phyloP scores from a whole-genome alignment of 1,140 invertebrate species.

The Eriosoma lanigerum region DNA sequence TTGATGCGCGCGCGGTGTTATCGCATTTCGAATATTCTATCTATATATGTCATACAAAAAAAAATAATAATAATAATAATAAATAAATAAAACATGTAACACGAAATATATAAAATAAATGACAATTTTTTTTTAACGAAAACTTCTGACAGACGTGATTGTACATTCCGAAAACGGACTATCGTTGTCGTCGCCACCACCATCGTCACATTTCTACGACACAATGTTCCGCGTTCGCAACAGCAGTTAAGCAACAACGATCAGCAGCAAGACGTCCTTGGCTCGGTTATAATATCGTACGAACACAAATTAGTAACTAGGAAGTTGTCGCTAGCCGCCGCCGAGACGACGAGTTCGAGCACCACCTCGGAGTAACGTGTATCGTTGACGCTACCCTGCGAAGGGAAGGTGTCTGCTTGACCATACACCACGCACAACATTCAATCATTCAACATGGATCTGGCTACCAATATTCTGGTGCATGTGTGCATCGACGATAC shows the following conservation, averaged over 20 bases:
- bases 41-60: too few relatives aligned
- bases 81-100: background rate
- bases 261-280: constrained; percentile 12
- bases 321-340: background rate
- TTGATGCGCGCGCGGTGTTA: constrained; percentile 3
- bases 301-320: too few relatives aligned
- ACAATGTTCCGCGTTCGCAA: background rate
- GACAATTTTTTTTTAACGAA: background rate
- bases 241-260: background rate
- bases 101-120: background rate
- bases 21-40: constrained; percentile 17
- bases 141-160: background rate
- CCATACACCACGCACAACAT: too few relatives aligned
- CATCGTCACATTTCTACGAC: background rate
- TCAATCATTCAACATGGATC: constrained; percentile 12
- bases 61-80: background rate
- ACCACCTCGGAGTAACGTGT: background rate
- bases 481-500: constrained; percentile 38
- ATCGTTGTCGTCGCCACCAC: background rate
- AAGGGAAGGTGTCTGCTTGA: too few relatives aligned
- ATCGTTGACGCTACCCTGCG: too few relatives aligned
- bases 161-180: background rate
- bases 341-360: background rate
- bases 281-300: background rate
- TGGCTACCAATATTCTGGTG: constrained; percentile 11